Conservation (phyloP, 2,113 vertebrate genomes). For the Xiphorhynchus elegans region DNA sequence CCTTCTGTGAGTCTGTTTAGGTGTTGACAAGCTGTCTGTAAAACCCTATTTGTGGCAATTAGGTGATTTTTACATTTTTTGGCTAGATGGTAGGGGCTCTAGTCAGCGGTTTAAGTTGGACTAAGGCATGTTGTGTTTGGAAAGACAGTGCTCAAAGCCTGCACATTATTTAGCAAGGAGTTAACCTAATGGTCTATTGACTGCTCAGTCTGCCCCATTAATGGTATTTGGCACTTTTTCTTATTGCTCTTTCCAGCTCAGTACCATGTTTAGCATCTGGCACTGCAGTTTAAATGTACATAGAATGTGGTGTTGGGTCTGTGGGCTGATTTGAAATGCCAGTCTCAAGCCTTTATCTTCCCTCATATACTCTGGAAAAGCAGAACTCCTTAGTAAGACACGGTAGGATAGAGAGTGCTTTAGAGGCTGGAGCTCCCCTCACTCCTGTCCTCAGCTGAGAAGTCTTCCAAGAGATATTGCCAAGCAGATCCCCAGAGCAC, state of each 20-base stretch:
- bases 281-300: neutral
- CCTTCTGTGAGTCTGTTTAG: neutral
- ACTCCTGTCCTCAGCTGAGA: neutral
- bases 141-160: neutral
- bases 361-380: neutral
- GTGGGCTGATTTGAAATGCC: neutral
- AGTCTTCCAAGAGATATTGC: neutral
- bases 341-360: neutral
- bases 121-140: neutral
- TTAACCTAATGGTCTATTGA: neutral
- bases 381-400: rapidly evolving
- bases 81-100: neutral
- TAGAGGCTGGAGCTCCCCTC: neutral
- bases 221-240: neutral
- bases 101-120: rapidly evolving
- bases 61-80: neutral
- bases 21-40: neutral
- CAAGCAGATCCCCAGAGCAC: rapidly evolving
- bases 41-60: neutral
- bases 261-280: neutral
- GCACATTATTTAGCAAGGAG: neutral
- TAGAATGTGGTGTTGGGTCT: neutral
- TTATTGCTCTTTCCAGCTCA: neutral
- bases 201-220: neutral
- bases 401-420: neutral